phyloP scores from a whole-genome alignment of 1,140 invertebrate genomes.

The Ips nitidus region DNA sequence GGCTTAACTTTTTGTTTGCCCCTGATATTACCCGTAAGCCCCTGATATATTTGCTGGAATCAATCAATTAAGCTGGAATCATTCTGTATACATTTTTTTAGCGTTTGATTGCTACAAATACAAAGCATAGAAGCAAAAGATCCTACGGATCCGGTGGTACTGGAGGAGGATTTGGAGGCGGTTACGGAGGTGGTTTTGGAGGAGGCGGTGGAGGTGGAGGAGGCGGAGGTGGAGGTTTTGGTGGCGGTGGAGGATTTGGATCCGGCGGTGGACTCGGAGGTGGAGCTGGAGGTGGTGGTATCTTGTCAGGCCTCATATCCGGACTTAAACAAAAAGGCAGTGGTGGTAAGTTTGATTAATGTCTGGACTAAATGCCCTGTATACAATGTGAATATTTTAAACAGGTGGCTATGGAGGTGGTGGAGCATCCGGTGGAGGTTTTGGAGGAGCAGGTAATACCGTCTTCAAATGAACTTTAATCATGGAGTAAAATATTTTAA shows the following conservation, averaged over 20 bases:
- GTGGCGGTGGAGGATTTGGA: background rate
- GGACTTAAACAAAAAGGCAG: background rate
- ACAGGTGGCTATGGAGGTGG: background rate
- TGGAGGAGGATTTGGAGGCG: slow-evolving; percentile 7
- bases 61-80: background rate
- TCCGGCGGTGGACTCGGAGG: slow-evolving; percentile 1
- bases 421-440: slow-evolving; percentile 1
- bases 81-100: background rate
- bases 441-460: background rate
- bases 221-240: slow-evolving; percentile 8
- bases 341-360: background rate
- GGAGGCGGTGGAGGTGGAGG: slow-evolving; percentile 2
- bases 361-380: background rate
- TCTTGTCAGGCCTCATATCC: background rate
- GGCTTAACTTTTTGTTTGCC: background rate
- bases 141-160: slow-evolving; percentile 3
- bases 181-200: background rate
- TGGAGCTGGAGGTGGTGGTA: background rate
- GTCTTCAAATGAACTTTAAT: too few species aligned
- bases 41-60: background rate
- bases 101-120: background rate
- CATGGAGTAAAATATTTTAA: too few species aligned
- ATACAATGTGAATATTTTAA: background rate
- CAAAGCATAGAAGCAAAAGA: slow-evolving; percentile 8
- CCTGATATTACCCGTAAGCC: too few species aligned